phyloP scores from a whole-genome alignment of 2,113 vertebrate species.

The Cyanistes caeruleus region DNA sequence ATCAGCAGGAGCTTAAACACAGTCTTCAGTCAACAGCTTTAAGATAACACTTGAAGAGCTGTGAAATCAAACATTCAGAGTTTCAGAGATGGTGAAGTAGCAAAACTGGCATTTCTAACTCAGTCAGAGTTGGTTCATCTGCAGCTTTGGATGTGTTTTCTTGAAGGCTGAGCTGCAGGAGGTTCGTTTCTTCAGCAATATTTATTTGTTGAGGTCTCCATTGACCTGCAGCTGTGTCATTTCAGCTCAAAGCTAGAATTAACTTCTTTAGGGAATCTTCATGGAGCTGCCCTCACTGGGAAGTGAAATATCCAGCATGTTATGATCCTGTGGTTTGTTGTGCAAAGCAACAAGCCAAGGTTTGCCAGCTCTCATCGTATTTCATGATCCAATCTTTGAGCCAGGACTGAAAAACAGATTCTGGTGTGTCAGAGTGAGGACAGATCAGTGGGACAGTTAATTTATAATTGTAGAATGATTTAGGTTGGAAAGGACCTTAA shows the following conservation, averaged over 20 bases:
- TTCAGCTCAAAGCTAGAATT: not conserved
- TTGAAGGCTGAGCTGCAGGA: not conserved
- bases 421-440: not conserved
- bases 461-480: not conserved
- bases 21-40: not conserved
- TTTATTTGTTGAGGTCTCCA: not conserved
- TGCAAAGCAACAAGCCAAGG: not conserved
- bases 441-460: not conserved
- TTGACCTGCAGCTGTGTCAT: not conserved
- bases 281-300: not conserved
- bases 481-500: not conserved
- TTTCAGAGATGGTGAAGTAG: not conserved
- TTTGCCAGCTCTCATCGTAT: not conserved
- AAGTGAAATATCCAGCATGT: not conserved
- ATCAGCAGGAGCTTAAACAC: not conserved
- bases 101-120: not conserved
- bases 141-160: not conserved
- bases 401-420: not conserved
- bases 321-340: not conserved
- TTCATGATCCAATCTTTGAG: not conserved
- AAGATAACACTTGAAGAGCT: not conserved
- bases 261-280: not conserved
- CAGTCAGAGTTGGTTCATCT: accelerated
- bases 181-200: not conserved
- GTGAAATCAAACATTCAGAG: not conserved